phyloP scores from a whole-genome alignment of 2,888 invertebrate species.

The Melanchra persicariae region DNA sequence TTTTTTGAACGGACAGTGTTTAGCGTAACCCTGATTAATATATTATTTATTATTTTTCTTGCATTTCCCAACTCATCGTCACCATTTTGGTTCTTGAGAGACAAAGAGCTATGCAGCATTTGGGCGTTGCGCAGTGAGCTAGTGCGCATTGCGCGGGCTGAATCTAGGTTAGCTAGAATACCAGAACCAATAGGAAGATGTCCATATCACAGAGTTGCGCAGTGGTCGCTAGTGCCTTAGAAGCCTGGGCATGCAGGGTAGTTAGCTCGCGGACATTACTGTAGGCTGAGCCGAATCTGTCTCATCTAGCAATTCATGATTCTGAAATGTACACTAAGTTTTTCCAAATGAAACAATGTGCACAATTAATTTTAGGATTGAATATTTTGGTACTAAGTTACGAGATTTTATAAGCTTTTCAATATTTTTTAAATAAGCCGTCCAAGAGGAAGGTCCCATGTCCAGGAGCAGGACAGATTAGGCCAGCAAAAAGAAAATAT shows the following conservation, averaged over 20 bases:
- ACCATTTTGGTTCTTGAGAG: constrained; percentile 8
- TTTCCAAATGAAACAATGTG: background rate
- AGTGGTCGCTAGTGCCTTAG: constrained; percentile 2
- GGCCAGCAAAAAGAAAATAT: no score
- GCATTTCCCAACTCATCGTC: background rate
- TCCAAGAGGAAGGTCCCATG: no score
- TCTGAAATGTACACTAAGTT: no score
- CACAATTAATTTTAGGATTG: background rate
- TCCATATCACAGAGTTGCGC: constrained; percentile 13
- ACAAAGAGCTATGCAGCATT: background rate
- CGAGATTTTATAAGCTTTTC: no score
- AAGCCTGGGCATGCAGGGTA: background rate
- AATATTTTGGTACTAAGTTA: background rate
- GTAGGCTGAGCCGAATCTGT: background rate
- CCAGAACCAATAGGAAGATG: constrained; percentile 8
- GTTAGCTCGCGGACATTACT: background rate
- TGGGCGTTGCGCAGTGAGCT: constrained; percentile 17
- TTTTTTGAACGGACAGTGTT: background rate
- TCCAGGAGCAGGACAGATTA: no score
- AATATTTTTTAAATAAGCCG: no score
- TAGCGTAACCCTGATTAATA: background rate
- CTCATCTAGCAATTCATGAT: background rate
- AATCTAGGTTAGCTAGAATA: constrained; percentile 20
- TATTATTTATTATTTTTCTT: background rate
- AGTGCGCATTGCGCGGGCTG: constrained; percentile 17